Conservation (phyloP, 1,140 invertebrate genomes). For the Formica selysi region DNA sequence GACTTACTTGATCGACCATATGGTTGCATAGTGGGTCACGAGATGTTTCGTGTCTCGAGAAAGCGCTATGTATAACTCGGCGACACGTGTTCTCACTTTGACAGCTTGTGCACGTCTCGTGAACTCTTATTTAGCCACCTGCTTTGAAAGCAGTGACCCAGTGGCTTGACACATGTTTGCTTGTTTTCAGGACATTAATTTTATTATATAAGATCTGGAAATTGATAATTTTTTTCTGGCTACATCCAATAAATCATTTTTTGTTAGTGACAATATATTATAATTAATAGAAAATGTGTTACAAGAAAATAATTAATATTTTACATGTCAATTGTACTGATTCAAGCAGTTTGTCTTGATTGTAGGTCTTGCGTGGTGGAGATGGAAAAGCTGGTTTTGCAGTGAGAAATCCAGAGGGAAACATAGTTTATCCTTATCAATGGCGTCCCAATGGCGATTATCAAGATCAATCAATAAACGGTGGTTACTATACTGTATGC, state of each 20-base stretch:
- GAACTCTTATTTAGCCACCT: not conserved
- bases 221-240: not conserved
- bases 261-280: not conserved
- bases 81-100: not conserved
- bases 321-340: not conserved
- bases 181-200: not conserved
- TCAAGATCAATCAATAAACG: conserved; percentile 92
- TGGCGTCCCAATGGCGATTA: conserved; percentile 95
- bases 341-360: conserved; percentile 7
- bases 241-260: not conserved
- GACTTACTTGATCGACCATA: conserved; percentile 19
- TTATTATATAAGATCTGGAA: not conserved
- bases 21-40: conserved; percentile 2
- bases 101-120: not conserved
- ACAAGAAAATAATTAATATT: not conserved
- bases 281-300: not conserved
- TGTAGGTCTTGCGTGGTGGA: conserved; percentile 93
- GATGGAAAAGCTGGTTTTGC: conserved; percentile 97
- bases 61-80: too few relatives aligned
- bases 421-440: conserved; percentile 95
- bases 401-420: conserved; percentile 93
- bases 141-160: not conserved
- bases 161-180: not conserved
- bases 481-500: conserved; percentile 97
- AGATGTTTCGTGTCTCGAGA: not conserved